Evolutionary conservation across 2,113 vertebrate species (phyloP).

Genomic region (Phyllopteryx taeniolatus): DNA sequence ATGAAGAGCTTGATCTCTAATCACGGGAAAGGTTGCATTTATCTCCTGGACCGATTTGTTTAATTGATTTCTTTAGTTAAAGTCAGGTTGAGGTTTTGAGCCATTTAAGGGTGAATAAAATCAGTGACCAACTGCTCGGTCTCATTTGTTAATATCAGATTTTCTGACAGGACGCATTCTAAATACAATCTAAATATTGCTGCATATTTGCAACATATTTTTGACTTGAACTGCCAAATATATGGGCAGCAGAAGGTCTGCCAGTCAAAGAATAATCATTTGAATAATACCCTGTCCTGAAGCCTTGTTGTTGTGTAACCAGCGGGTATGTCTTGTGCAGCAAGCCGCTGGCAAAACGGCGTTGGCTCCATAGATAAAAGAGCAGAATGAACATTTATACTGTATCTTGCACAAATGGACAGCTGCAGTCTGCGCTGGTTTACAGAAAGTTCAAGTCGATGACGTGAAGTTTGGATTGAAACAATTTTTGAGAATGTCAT

Average conservation of each 20-base stretch:
- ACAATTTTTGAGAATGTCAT: too few relatives aligned
- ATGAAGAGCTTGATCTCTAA: constrained; percentile 26
- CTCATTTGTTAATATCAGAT: not conserved
- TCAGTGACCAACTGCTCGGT: not conserved
- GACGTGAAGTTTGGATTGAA: too few relatives aligned
- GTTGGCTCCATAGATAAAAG: too few relatives aligned
- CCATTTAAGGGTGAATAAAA: constrained; percentile 9
- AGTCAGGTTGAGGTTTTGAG: constrained; percentile 6
- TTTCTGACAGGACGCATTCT: not conserved
- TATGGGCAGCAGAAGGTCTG: not conserved
- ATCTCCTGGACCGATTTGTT: constrained; percentile 17
- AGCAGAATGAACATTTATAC: too few relatives aligned
- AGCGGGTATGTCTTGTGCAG: too few relatives aligned
- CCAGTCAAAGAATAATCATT: too few relatives aligned
- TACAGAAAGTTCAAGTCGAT: too few relatives aligned
- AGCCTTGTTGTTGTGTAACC: too few relatives aligned
- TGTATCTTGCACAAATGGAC: too few relatives aligned
- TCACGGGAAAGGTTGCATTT: constrained; percentile 26
- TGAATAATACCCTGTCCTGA: too few relatives aligned
- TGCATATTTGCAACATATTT: not conserved
- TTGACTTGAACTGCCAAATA: not conserved
- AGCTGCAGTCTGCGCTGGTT: too few relatives aligned
- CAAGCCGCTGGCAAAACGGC: too few relatives aligned
- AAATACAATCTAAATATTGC: not conserved
- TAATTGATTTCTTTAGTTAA: not conserved